These are phyloP conservation scores for Xestia c-nigrum DNA, from an alignment of 2,888 invertebrate species.

Conservation along the genomic window DNA sequence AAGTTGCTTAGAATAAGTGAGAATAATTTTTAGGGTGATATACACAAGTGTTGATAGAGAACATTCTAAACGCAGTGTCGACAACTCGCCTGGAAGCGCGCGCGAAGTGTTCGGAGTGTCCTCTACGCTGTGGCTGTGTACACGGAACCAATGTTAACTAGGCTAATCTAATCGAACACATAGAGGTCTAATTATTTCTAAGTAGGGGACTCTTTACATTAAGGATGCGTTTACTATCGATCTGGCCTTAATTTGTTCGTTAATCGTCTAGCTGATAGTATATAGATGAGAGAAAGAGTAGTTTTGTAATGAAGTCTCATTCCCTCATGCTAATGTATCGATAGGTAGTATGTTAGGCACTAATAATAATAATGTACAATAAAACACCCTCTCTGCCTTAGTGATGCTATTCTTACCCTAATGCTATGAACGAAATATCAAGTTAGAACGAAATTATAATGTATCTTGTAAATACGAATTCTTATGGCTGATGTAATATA, in stretches of 20 bases:
- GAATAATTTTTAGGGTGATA: conserved; percentile 46
- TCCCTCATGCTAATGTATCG: conserved; percentile 74
- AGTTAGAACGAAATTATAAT: conserved; percentile 82
- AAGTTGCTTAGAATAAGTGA: conserved; percentile 53
- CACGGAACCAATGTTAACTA: conserved; percentile 86
- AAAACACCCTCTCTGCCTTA: conserved; percentile 90
- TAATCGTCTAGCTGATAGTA: conserved; percentile 75
- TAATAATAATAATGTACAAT: conserved; percentile 87
- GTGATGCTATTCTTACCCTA: conserved; percentile 88
- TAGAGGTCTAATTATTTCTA: conserved; percentile 81
- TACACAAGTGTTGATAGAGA: conserved; percentile 20
- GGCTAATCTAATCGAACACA: conserved; percentile 79
- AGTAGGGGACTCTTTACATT: conserved; percentile 74
- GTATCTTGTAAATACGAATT: conserved; percentile 87
- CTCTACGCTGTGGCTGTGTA: conserved; percentile 74
- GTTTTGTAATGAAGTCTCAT: conserved; percentile 69
- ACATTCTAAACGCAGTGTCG: conserved; percentile 12
- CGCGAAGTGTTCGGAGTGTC: conserved; percentile 43
- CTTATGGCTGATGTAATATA: conserved; percentile 86
- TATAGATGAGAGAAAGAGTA: conserved; percentile 69
- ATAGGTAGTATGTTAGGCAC: conserved; percentile 81
- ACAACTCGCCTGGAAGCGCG: neutral
- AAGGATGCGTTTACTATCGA: conserved; percentile 76
- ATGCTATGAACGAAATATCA: conserved; percentile 84
- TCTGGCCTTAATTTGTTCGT: conserved; percentile 78